phyloP scores from a whole-genome alignment of 2,797 vertebrate genomes.

The Bucorvus abyssinicus region DNA sequence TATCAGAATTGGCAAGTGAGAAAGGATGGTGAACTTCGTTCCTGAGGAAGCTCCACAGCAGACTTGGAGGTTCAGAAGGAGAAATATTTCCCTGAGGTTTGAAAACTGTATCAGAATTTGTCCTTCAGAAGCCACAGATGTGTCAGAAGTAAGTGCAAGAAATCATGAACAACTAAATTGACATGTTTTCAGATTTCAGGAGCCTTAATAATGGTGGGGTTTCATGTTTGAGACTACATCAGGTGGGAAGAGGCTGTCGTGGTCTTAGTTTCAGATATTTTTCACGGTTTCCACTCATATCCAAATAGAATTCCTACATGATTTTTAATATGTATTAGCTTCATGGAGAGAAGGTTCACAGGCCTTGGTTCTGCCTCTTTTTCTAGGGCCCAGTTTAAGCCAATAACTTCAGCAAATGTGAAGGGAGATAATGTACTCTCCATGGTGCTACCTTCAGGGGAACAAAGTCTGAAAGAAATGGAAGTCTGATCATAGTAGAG shows the following conservation, averaged over 20 bases:
- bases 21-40: background rate
- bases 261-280: background rate
- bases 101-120: background rate
- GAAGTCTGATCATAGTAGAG: background rate
- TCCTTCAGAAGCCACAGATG: background rate
- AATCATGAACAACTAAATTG: background rate
- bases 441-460: fast-evolving
- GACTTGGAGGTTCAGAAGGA: background rate
- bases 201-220: background rate
- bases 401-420: background rate
- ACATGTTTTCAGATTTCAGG: background rate
- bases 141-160: background rate
- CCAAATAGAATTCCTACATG: background rate
- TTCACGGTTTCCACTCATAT: background rate
- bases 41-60: background rate
- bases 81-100: background rate
- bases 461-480: background rate
- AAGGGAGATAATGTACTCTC: background rate
- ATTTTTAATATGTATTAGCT: background rate
- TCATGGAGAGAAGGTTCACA: background rate
- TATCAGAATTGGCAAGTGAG: background rate
- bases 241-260: fast-evolving
- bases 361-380: background rate
- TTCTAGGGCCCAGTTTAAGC: background rate
- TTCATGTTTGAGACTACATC: background rate